A percentile compares a stretch with the other conserved stretches of the same genome.
These are phyloP conservation scores for Corynorhinus townsendii DNA, from an alignment of 2,113 vertebrate species.

Conservation along the genomic window DNA sequence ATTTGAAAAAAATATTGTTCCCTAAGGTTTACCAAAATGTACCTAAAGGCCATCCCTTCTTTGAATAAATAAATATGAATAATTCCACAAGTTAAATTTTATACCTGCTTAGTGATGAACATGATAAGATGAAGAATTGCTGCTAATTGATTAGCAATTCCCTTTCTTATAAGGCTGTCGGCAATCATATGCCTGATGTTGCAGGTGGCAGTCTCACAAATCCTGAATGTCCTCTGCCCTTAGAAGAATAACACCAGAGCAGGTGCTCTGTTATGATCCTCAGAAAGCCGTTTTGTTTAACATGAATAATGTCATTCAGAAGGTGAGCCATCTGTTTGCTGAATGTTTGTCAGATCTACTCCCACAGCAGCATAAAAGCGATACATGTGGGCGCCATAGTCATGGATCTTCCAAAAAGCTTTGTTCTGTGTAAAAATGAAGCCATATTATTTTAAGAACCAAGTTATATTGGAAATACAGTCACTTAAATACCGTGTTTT, in stretches of 20 bases:
- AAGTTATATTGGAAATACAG: background rate
- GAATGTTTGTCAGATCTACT: constrained; percentile 48
- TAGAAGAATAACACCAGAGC: constrained; percentile 50
- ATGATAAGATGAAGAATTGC: background rate
- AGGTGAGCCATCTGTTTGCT: constrained; percentile 75
- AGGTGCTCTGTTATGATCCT: constrained; percentile 62
- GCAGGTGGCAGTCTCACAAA: background rate
- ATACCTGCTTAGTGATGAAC: background rate
- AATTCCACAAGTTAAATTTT: constrained; percentile 31
- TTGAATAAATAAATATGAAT: background rate
- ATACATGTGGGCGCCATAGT: background rate
- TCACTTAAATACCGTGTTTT: background rate
- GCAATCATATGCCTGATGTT: background rate
- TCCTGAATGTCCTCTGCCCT: background rate
- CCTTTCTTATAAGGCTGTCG: background rate
- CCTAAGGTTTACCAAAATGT: background rate
- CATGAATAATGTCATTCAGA: constrained; percentile 73
- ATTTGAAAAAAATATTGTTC: background rate
- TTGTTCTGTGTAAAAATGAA: constrained; percentile 14
- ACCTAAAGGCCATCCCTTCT: background rate
- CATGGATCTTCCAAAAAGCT: background rate
- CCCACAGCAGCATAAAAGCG: background rate
- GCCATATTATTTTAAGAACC: background rate
- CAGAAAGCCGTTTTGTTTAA: constrained; percentile 68
- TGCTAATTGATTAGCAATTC: background rate